phyloP scores from a whole-genome alignment of 1,140 invertebrate genomes.

The Pogonomyrmex californicus region DNA sequence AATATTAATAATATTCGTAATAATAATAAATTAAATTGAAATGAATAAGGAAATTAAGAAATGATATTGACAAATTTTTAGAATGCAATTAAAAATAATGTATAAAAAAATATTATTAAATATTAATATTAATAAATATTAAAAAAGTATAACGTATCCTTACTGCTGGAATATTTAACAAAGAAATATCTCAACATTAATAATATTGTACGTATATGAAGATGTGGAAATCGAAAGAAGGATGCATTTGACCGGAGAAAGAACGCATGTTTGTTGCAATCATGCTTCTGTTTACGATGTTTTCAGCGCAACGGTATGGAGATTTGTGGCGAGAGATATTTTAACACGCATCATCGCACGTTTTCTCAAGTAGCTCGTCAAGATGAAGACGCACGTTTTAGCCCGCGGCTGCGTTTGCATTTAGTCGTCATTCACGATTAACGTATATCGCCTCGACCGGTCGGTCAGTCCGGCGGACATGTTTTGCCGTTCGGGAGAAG shows the following conservation, averaged over 20 bases:
- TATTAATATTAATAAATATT: too few species aligned
- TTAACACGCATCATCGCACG: background rate
- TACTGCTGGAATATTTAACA: background rate
- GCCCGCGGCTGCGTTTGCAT: constrained; percentile 30
- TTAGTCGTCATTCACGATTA: constrained; percentile 53
- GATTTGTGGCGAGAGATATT: background rate
- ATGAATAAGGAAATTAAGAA: background rate
- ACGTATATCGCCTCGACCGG: background rate
- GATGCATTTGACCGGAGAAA: background rate
- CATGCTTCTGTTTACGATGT: background rate
- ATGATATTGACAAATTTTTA: background rate
- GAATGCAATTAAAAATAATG: background rate
- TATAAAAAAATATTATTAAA: background rate
- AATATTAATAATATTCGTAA: background rate
- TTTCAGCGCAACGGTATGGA: background rate
- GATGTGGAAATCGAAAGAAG: background rate
- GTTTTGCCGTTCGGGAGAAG: constrained; percentile 37
- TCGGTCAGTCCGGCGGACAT: constrained; percentile 2
- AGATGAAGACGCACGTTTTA: constrained; percentile 37
- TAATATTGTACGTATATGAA: background rate
- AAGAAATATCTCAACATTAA: background rate
- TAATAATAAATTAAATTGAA: background rate
- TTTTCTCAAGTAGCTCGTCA: constrained; percentile 26
- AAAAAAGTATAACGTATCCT: too few species aligned
- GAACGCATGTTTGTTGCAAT: background rate